phyloP scores from a whole-genome alignment of 1,140 invertebrate species.

The Chymomyza costata region DNA sequence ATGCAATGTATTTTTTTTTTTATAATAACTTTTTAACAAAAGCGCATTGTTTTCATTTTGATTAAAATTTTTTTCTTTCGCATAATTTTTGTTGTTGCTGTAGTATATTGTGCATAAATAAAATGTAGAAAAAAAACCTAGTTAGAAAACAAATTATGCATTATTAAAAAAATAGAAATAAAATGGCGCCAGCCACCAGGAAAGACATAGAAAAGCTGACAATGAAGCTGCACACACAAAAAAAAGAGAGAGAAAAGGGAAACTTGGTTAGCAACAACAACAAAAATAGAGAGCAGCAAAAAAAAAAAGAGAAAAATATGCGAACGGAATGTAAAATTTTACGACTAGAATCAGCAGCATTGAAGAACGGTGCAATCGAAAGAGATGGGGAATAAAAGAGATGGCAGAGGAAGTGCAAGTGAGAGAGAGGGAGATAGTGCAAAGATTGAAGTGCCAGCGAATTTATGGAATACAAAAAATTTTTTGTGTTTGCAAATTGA shows the following conservation, averaged over 20 bases:
- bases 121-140: conserved; percentile 35
- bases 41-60: conserved; percentile 65
- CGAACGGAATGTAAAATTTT: conserved; percentile 62
- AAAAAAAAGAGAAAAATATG: conserved; percentile 30
- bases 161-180: conserved; percentile 60
- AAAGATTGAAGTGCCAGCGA: conserved; percentile 66
- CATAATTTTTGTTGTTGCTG: no score
- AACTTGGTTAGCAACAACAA: no score
- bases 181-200: conserved; percentile 5
- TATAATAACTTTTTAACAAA: conserved; percentile 63
- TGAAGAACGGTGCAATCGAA: neutral
- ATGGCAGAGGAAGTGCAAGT: neutral
- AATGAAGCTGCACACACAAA: conserved; percentile 55
- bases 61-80: conserved; percentile 63
- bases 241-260: conserved; percentile 14
- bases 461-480: conserved; percentile 68
- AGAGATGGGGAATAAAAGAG: conserved; percentile 29
- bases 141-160: conserved; percentile 70
- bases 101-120: conserved; percentile 55
- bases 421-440: neutral
- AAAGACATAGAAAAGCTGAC: conserved; percentile 48
- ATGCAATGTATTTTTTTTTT: conserved; percentile 54
- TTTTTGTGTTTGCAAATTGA: conserved; percentile 56
- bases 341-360: no score
- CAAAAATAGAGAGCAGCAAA: no score